Conservation (phyloP, 2,113 vertebrate genomes). For the Grantiella picta region DNA sequence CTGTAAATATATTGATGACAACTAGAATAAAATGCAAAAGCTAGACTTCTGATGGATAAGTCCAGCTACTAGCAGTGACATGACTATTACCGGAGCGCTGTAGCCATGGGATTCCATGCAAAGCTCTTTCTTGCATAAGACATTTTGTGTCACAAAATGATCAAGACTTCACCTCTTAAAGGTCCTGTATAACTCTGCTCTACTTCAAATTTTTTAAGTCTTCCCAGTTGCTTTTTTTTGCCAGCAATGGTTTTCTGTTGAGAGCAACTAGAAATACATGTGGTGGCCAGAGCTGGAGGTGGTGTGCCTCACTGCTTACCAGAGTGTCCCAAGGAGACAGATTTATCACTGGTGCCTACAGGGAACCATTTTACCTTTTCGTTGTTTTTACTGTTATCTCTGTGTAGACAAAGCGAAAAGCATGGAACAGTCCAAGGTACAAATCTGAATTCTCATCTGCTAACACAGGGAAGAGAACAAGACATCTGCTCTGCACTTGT, state of each 20-base stretch:
- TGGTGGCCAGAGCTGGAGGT: neutral
- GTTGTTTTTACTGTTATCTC: neutral
- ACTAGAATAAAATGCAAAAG: neutral
- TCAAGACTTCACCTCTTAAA: neutral
- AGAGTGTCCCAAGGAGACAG: neutral
- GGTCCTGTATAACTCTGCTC: neutral
- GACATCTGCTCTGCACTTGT: neutral
- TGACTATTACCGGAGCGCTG: rapidly evolving
- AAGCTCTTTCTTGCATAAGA: neutral
- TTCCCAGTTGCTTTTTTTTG: neutral
- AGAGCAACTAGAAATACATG: neutral
- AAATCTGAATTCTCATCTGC: neutral
- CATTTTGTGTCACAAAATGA: neutral
- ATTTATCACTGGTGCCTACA: neutral
- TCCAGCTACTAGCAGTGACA: neutral
- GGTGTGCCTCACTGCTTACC: neutral
- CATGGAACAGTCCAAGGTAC: neutral
- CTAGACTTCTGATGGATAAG: neutral
- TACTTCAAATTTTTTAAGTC: neutral
- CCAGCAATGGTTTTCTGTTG: neutral
- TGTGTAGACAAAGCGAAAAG: neutral
- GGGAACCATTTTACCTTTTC: neutral
- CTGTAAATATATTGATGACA: neutral
- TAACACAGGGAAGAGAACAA: neutral
- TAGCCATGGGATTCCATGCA: neutral